These are phyloP conservation scores for Pelagia noctiluca DNA, from an alignment of 30 jellyfish, hydroid and myxozoan species.

Conservation along the genomic window DNA sequence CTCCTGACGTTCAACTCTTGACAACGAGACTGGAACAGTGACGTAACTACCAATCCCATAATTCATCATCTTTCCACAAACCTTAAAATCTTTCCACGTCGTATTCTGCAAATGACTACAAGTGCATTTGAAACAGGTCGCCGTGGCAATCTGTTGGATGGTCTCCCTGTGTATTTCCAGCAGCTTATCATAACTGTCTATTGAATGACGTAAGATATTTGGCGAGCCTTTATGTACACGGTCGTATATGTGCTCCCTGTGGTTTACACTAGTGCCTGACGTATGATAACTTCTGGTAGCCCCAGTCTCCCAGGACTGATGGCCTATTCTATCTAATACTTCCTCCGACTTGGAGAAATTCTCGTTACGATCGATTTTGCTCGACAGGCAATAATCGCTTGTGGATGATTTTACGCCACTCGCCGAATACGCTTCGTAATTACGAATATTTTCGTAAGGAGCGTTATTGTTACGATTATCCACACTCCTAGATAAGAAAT, in stretches of 20 bases:
- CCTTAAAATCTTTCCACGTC: conserved; percentile 79
- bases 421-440: not conserved
- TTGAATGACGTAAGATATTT: conserved; percentile 49
- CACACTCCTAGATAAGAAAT: no score
- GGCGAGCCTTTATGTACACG: conserved; percentile 38
- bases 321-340: conserved; percentile 12
- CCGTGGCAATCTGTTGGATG: conserved; percentile 76
- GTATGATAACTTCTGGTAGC: no score
- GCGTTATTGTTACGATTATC: no score
- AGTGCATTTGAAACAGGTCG: conserved; percentile 72
- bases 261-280: not conserved
- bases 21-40: conserved; percentile 79
- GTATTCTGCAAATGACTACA: conserved; percentile 53
- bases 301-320: conserved; percentile 4
- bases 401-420: conserved; percentile 11
- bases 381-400: conserved; percentile 29
- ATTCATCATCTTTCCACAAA: conserved; percentile 72
- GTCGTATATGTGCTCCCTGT: conserved; percentile 39
- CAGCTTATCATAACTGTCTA: conserved; percentile 77
- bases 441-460: no score
- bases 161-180: conserved; percentile 88
- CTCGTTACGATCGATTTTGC: conserved; percentile 15
- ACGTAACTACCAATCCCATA: conserved; percentile 77
- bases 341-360: conserved; percentile 17
- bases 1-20: conserved; percentile 15